A percentile compares a stretch with the other conserved stretches of the same genome.
Conservation (phyloP, 2,888 invertebrate species). For the Cephonodes hylas region DNA sequence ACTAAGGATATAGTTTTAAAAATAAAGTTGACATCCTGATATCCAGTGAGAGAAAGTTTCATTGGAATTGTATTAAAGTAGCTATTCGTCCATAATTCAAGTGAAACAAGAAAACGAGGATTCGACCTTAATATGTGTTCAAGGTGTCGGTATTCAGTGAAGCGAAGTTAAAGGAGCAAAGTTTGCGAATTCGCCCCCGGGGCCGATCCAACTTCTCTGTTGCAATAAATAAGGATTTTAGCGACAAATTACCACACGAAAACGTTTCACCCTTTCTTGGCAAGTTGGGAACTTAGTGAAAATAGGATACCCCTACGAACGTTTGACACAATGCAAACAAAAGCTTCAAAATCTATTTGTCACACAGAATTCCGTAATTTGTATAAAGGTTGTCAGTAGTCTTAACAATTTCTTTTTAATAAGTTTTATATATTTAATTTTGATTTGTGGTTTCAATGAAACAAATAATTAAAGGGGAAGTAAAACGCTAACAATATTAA, state of each 20-base stretch:
- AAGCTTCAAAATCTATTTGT: slow-evolving; percentile 35
- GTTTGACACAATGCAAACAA: slow-evolving; percentile 39
- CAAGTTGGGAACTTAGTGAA: slow-evolving; percentile 64
- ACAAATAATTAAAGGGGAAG: neutral
- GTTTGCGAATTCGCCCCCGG: slow-evolving; percentile 73
- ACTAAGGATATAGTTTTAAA: neutral
- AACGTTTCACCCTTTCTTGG: slow-evolving; percentile 69
- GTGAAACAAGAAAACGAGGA: slow-evolving; percentile 70
- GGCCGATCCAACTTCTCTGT: slow-evolving; percentile 75
- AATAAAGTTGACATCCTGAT: slow-evolving; percentile 2
- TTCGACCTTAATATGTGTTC: slow-evolving; percentile 78
- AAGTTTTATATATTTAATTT: neutral
- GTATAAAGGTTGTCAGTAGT: neutral
- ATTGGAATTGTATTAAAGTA: slow-evolving; percentile 59
- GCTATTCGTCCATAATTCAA: slow-evolving; percentile 61
- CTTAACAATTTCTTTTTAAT: neutral
- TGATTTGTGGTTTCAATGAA: too few species aligned
- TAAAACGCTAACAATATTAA: neutral
- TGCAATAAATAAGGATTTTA: slow-evolving; percentile 81
- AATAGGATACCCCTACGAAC: slow-evolving; percentile 47
- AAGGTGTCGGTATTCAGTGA: slow-evolving; percentile 74
- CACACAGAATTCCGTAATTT: neutral
- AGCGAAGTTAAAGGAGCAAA: slow-evolving; percentile 77
- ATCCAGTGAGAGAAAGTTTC: slow-evolving; percentile 14
- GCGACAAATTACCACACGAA: slow-evolving; percentile 78